These are phyloP conservation scores for Poeciliopsis infans DNA, from an alignment of 2,797 vertebrate genomes.

Conservation along the genomic window DNA sequence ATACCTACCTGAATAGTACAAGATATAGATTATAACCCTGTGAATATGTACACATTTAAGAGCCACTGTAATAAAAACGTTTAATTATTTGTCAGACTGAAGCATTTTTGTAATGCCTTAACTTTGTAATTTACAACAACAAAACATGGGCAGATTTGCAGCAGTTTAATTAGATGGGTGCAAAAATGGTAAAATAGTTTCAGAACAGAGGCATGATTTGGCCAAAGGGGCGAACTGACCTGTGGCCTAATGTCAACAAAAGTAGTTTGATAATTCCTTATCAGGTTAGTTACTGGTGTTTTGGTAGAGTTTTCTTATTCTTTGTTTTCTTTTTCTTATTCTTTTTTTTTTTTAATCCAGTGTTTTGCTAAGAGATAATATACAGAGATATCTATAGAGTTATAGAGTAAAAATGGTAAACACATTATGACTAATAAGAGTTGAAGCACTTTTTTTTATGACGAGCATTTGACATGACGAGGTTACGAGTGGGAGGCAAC, in stretches of 20 bases:
- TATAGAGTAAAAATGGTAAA: constrained; percentile 76
- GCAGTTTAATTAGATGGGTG: background rate
- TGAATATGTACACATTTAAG: background rate
- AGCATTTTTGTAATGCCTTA: background rate
- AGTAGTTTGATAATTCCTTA: constrained; percentile 67
- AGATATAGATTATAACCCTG: background rate
- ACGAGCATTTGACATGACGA: constrained; percentile 76
- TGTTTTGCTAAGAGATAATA: constrained; percentile 81
- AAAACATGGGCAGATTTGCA: background rate
- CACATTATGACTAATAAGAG: constrained; percentile 79
- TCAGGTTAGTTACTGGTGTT: constrained; percentile 74
- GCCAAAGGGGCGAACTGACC: background rate
- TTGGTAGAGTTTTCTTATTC: constrained; percentile 69
- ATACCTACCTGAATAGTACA: background rate
- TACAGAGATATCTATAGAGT: constrained; percentile 82
- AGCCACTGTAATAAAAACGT: background rate
- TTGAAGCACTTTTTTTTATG: constrained; percentile 84
- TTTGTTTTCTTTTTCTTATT: background rate
- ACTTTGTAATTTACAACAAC: background rate
- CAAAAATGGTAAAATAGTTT: background rate
- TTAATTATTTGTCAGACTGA: background rate
- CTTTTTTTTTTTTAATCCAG: constrained; percentile 73
- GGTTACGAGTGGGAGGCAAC: constrained; percentile 47
- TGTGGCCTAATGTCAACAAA: constrained; percentile 43
- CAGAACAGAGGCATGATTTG: background rate